Evolutionary conservation across 2,888 invertebrate genomes (phyloP), one percentile per base, ranked within the genome.

Genomic region (Apodemia zela): DNA sequence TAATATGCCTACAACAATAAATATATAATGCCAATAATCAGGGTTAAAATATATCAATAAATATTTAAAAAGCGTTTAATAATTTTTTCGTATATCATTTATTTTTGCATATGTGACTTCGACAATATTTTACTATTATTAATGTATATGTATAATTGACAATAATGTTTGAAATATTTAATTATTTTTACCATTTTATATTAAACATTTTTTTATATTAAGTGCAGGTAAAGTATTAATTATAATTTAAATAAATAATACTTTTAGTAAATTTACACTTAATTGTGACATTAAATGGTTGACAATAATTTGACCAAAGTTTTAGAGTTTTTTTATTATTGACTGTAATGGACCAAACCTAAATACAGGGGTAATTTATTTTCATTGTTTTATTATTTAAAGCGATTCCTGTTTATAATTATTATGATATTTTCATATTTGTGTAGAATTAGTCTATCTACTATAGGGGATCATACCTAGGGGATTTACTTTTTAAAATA

Each of bases 31-130:
- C 51, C 51, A 21, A 21, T 11, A 51, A 21, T 51, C 51, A 51
- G 51, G 51, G 51, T 51, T 51, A 51, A 21, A 38, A 29, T 54
- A 51, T 54, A 54, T 62, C 35, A 54, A n/a, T 38, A 11, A 13
- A 35, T 38, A 57, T 25, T 25, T n/a, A 29, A 38, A 63, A 49
- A 65, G 66, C 47, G 62, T 67, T 61, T 61, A 63, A 60, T 65
- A 10, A 33, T 33, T 59, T 59, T 57, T 49, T 60, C 66, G 68
- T 68, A 63, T 72, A 78, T 51, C 21, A 13, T 18, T 13, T 51
- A 51, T 51, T 21, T 81, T 82, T 75, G 81, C 84, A 71, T 69
- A 75, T 70, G 88, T 88, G 87, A 87, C 86, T 84, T 81, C 73
- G 87, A 89, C 88, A 88, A 89, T 87, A 89, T 85, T 71, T 77